Base-by-base conservation (phyloP, 2,888 invertebrate genomes). In the Beris chalybata region DNA sequence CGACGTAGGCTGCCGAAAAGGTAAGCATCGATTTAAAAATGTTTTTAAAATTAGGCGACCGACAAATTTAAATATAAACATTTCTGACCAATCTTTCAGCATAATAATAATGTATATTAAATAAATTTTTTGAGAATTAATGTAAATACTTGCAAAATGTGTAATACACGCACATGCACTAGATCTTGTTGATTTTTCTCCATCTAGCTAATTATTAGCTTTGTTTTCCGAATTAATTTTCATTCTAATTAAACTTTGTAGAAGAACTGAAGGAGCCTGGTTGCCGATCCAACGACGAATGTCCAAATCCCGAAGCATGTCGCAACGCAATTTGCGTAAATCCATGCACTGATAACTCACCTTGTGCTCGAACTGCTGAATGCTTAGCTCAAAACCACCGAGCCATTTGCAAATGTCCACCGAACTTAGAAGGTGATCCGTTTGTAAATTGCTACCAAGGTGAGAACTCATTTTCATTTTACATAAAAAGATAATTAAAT, bases 341-440 rank as follows among this genome's bases (percentile, higher is more conserved):
- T 76, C 92, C 91, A 1, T 94, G 94, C 75, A 81, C 82, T 1
- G 67, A 72, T 9, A 85, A 85, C 29, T 88, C 86, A 72, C 88
- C 90, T 5, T 95, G 94, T 76, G 91, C 92, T 4, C 80, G 84
- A 4, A 89, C 89, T 30, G 93, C 93, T 0, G 87, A 90, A 73
- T 95, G 95, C 75, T 84, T 85, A 68, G 88, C 91, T 0, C 82
- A 85, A 67, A 86, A 88, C 68, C 95, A 95, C 77, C 87, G 87
- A 70, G 91, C 92, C 6, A 81, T 85, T 3, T 95, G 95, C 77
- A 85, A 84, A 63, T 95, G 95, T 76, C 87, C 90, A 54, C 79
- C 86, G 9, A 90, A 89, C 13, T 83, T 88, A 30, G 84, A 86
- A 70, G 95, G 94, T 67, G 87, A 95, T 84, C 91, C 94, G n/a